A percentile compares a stretch with the other conserved stretches of the same genome.
Conservation (phyloP, 2,888 invertebrate genomes). For the Pedicia rivosa region DNA sequence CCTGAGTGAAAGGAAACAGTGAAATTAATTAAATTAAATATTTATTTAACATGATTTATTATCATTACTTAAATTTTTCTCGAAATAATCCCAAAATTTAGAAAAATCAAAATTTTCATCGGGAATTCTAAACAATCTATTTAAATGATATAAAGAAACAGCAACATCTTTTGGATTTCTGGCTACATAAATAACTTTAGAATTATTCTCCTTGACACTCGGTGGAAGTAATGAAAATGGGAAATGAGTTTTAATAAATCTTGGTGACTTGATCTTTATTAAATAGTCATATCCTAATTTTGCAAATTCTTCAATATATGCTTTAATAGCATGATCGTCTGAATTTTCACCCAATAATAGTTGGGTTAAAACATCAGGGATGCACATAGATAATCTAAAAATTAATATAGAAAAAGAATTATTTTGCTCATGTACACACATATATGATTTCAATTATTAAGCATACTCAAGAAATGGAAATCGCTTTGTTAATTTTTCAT, state of each 20-base stretch:
- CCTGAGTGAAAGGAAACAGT: constrained; percentile 29
- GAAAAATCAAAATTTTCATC: constrained; percentile 50
- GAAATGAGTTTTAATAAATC: constrained; percentile 48
- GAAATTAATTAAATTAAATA: too few species aligned
- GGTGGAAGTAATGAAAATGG: constrained; percentile 58
- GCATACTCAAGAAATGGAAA: constrained; percentile 70
- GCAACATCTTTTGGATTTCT: constrained; percentile 76
- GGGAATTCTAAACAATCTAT: constrained; percentile 48
- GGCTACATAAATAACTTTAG: constrained; percentile 58
- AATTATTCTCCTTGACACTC: constrained; percentile 35
- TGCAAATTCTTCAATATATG: constrained; percentile 40
- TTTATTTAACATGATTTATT: too few species aligned
- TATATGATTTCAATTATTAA: background rate
- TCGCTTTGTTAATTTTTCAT: constrained; percentile 41
- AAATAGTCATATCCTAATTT: constrained; percentile 43
- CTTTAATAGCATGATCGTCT: constrained; percentile 33
- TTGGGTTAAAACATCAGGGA: constrained; percentile 47
- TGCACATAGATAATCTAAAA: constrained; percentile 49
- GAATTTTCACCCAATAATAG: constrained; percentile 44
- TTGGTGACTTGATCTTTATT: constrained; percentile 18
- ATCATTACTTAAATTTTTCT: constrained; percentile 48
- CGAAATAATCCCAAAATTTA: constrained; percentile 55
- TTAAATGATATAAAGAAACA: constrained; percentile 69
- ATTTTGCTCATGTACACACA: too few species aligned
- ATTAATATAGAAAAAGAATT: too few species aligned